These are phyloP conservation scores for Cydia pomonella DNA, from an alignment of 1,140 invertebrate genomes.

Conservation along the genomic window DNA sequence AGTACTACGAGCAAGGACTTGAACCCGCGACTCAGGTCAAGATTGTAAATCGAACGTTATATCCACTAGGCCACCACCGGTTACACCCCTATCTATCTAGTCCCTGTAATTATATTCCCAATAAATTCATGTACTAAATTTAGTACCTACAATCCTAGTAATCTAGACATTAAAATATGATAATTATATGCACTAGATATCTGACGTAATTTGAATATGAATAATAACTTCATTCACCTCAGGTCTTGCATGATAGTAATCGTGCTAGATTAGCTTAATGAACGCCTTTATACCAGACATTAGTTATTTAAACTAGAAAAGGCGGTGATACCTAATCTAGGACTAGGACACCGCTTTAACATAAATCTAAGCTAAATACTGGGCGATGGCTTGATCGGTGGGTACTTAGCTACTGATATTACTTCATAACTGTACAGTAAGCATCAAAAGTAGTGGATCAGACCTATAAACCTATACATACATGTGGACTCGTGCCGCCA, in stretches of 20 bases:
- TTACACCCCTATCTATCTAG: too few species aligned
- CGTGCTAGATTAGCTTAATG: slow-evolving; percentile 7
- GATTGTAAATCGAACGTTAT: too few species aligned
- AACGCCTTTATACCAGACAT: neutral
- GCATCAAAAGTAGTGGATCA: too few species aligned
- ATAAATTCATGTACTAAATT: neutral
- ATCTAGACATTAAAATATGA: neutral
- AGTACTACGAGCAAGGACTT: too few species aligned
- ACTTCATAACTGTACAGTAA: too few species aligned
- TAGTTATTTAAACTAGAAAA: neutral
- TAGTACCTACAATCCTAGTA: neutral
- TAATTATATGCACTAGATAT: slow-evolving; percentile 10
- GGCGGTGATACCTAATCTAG: neutral
- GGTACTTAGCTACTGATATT: too few species aligned
- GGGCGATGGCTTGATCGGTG: neutral
- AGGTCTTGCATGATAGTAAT: neutral
- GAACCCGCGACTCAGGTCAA: too few species aligned
- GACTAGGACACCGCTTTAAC: neutral
- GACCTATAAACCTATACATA: too few species aligned
- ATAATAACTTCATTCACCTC: slow-evolving; percentile 13
- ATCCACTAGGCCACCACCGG: too few species aligned
- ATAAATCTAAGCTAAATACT: neutral
- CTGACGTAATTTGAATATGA: neutral
- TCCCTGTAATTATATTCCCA: too few species aligned
- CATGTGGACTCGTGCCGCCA: too few species aligned